Evolutionary conservation across 2,797 vertebrate species (phyloP), one percentile per base, ranked within the genome.

Genomic region (Atherinosoma microstoma): DNA sequence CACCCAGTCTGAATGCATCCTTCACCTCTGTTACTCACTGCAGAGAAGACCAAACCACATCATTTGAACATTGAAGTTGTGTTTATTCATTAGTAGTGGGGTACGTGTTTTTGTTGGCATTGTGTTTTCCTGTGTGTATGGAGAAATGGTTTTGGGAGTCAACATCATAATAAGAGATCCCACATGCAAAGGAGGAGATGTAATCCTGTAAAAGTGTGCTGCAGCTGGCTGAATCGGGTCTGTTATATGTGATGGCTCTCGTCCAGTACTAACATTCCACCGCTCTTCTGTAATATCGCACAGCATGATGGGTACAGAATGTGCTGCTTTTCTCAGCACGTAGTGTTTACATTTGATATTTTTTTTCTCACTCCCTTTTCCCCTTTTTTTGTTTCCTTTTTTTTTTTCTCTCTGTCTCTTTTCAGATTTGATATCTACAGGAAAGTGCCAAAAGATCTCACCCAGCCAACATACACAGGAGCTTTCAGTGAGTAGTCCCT

Each of bases 391-490:
- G 67, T 69, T 73, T 54, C 70, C 18, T 24, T 73, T 68, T 75
- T n/a, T 78, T 29, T 75, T 38, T 15, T 27, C 24, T 27, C 24
- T 54, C 36, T 73, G 63, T 84, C 57, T 81, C 73, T 85, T 76
- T 90, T 40, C 94, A 99, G 98, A 95, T 97, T 99, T 90, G 97
- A 99, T 94, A 98, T 99, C 95, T 99, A 99, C 96, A 97, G 98
- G 95, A 99, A 99, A 94, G 98, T 99, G 83, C 98, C 98, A 89
- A 99, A 98, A 95, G 98, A 99, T 94, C 96, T 99, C 79, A 99
- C 98, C 20, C 98, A 99, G 94, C 98, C 98, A 76, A 99, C 98
- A 3, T 99, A 99, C 92, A 98, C 97, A 47, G 98, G 98, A 91
- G 98, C 98, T 71, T 97, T 98, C 88, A 99, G 98, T 99, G 93